These are phyloP conservation scores for Onthophagus sagittarius DNA, from an alignment of 2,888 invertebrate species.

Conservation along the genomic window DNA sequence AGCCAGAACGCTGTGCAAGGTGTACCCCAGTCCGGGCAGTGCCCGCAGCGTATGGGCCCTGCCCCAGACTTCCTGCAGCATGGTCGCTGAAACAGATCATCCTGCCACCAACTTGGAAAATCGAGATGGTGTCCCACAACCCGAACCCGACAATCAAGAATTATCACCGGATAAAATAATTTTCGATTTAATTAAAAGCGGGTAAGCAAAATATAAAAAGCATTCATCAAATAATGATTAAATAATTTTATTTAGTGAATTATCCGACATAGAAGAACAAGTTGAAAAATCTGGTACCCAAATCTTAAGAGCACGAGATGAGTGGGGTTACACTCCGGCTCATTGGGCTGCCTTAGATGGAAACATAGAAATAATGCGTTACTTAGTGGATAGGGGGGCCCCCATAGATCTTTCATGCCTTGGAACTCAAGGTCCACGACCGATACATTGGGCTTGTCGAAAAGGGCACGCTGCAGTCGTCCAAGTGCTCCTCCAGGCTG, in stretches of 20 bases:
- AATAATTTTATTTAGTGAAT: constrained; percentile 57
- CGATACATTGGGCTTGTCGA: constrained; percentile 91
- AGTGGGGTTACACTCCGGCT: constrained; percentile 90
- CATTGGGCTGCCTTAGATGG: constrained; percentile 91
- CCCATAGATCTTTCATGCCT: constrained; percentile 83
- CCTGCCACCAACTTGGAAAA: constrained; percentile 49
- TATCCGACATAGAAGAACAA: constrained; percentile 76
- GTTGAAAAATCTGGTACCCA: constrained; percentile 79
- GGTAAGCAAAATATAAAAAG: constrained; percentile 52
- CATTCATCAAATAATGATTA: background rate
- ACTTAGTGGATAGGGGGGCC: constrained; percentile 76
- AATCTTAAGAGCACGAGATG: constrained; percentile 75
- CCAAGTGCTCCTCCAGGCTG: constrained; percentile 72
- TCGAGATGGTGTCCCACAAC: constrained; percentile 49
- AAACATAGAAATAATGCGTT: constrained; percentile 84
- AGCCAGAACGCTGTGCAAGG: constrained; percentile 51
- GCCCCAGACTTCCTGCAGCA: constrained; percentile 75
- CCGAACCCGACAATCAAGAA: constrained; percentile 49
- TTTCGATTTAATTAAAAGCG: constrained; percentile 81
- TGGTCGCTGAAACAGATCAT: constrained; percentile 67
- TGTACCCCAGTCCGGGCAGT: constrained; percentile 83
- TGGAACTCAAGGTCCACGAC: constrained; percentile 84
- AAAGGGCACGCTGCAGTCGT: constrained; percentile 90
- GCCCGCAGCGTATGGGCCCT: constrained; percentile 87
- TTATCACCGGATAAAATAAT: constrained; percentile 61